Evolutionary conservation across 2,888 invertebrate genomes (phyloP).

Genomic region (Diarsia mendica): DNA sequence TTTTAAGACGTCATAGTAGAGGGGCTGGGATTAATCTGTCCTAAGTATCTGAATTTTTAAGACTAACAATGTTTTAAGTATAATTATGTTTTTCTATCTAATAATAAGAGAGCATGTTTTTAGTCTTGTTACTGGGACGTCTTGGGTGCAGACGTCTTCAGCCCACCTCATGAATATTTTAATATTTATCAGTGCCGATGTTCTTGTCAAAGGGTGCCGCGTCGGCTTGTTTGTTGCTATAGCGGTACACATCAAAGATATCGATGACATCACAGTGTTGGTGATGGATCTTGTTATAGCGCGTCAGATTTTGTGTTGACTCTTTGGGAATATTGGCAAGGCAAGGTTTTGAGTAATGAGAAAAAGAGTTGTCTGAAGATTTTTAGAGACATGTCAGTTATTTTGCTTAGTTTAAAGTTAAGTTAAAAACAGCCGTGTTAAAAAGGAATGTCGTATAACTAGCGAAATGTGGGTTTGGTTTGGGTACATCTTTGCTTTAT

Average conservation of each 20-base stretch:
- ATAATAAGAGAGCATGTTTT: conserved; percentile 60
- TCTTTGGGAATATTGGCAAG: conserved; percentile 12
- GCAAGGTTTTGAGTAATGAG: neutral
- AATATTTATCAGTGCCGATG: conserved; percentile 72
- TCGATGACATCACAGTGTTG: conserved; percentile 44
- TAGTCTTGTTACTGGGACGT: conserved; percentile 57
- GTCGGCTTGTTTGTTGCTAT: conserved; percentile 61
- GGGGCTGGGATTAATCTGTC: conserved; percentile 14
- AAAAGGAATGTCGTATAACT: too few relatives aligned
- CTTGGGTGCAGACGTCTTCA: conserved; percentile 60
- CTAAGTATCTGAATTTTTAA: conserved; percentile 27
- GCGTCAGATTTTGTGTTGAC: neutral
- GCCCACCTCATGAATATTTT: conserved; percentile 76
- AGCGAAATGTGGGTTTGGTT: too few relatives aligned
- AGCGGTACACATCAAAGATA: conserved; percentile 62
- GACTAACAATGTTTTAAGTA: conserved; percentile 25
- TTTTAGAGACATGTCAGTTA: neutral
- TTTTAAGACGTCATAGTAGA: too few relatives aligned
- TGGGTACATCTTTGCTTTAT: too few relatives aligned
- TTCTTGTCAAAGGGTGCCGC: conserved; percentile 69
- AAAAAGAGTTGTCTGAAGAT: too few relatives aligned
- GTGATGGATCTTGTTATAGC: conserved; percentile 43
- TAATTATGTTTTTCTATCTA: conserved; percentile 27
- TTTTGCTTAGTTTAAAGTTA: neutral
- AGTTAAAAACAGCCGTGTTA: too few relatives aligned